Base-by-base conservation (phyloP, 2,113 vertebrate genomes). In the Genyomyrus donnyi region DNA sequence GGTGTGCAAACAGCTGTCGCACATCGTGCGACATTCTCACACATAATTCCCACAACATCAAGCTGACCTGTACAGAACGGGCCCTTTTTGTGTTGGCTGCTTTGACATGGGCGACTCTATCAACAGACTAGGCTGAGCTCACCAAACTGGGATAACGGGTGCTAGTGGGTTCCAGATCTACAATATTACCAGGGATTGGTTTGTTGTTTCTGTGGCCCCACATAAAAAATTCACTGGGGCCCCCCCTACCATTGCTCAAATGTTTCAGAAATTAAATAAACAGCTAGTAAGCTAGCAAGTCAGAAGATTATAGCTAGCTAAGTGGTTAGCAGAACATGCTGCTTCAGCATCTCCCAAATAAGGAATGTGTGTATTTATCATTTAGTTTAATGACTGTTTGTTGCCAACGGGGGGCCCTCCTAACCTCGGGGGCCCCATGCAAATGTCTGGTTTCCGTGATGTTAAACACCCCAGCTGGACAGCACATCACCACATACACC, bases 1-100 rank as follows among this genome's bases (percentile, higher is more conserved):
- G 91, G 92, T 91, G 91, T 93, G 91, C 92, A 88, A 24, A 42
- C 90, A 90, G 92, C 93, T 93, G 90, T 93, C 90, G 91, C 90
- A 91, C 91, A 10, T 46, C 90, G 39, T 92, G 90, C 90, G 92
- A 93, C 90, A 91, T 92, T 93, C 13, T 6, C 19, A 6, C 58
- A 31, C 62, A 7, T 0, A 7, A 66, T 49, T 31, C 27, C 88
- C 21, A 15, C 17, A 53, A 83, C 13, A 45, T 11, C 21, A 11
- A 48, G 42, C 19, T 49, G 83, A 84, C 39, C 83, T 85, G 42
- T 48, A 46, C 42, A 49, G 21, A 85, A 17, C 1, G 9, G 45
- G 21, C 45, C 10, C 6, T 42, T 80, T 42, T 19, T 77, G 74
- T 42, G 74, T 42, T 80, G 35, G 31, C 74, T 39, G 31, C 31